These are phyloP conservation scores for Lepidochitona cinerea DNA, from an alignment of 2,888 invertebrate genomes.

Conservation along the genomic window DNA sequence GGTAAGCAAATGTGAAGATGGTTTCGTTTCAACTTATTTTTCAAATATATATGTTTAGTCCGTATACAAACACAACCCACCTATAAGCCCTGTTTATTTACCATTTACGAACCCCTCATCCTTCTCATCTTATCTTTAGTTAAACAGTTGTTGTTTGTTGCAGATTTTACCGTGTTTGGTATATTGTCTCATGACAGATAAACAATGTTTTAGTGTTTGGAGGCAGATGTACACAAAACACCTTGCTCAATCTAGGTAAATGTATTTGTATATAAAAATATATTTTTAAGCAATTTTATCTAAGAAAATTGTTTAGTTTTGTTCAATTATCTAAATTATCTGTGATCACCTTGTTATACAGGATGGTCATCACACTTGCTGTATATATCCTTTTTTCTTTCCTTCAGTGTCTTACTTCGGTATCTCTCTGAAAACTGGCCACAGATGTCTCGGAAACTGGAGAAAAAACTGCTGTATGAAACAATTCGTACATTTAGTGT, in stretches of 20 bases:
- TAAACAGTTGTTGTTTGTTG: no score
- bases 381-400: background rate
- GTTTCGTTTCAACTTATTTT: no score
- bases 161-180: constrained; percentile 74
- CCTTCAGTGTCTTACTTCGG: constrained; percentile 75
- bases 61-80: no score
- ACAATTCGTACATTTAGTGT: constrained; percentile 73
- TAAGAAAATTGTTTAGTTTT: background rate
- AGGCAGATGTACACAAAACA: constrained; percentile 79
- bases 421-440: constrained; percentile 68
- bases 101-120: no score
- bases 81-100: no score
- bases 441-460: constrained; percentile 43
- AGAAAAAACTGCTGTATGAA: constrained; percentile 72
- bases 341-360: no score
- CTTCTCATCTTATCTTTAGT: no score
- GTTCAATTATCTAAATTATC: no score
- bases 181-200: constrained; percentile 77
- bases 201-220: constrained; percentile 80
- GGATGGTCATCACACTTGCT: no score
- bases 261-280: no score
- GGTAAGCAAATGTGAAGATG: no score
- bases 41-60: no score
- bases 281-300: background rate
- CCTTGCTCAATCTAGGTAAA: constrained; percentile 77